phyloP scores from a whole-genome alignment of 2,888 invertebrate species.

The Scaptomyza caliginosa region DNA sequence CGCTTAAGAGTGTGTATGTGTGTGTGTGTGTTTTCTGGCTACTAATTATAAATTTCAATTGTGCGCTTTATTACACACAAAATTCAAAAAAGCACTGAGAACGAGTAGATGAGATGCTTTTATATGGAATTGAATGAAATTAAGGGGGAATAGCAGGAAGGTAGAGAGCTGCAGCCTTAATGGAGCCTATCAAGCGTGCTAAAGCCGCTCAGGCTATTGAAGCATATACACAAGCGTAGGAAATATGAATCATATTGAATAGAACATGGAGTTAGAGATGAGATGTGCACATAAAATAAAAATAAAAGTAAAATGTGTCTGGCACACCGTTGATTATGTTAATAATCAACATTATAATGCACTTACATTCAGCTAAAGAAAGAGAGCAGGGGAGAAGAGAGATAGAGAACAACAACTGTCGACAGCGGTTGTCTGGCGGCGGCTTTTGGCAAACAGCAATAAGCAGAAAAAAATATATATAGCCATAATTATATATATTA shows the following conservation, averaged over 20 bases:
- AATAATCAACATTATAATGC: slow-evolving; percentile 76
- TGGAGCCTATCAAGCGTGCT: slow-evolving; percentile 63
- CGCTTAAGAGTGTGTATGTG: not conserved
- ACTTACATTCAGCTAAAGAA: slow-evolving; percentile 22
- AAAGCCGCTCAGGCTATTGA: slow-evolving; percentile 71
- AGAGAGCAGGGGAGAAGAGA: not conserved
- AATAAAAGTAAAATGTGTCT: slow-evolving; percentile 9
- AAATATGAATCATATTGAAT: slow-evolving; percentile 60
- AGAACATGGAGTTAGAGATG: slow-evolving; percentile 19
- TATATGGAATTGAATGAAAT: slow-evolving; percentile 1
- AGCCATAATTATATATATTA: not conserved
- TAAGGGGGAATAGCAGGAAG: not conserved
- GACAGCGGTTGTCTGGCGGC: slow-evolving; percentile 10
- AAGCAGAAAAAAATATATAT: not conserved
- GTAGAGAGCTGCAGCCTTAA: slow-evolving; percentile 20
- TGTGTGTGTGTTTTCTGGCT: slow-evolving; percentile 44
- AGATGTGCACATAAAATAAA: slow-evolving; percentile 11
- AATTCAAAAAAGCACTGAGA: slow-evolving; percentile 24
- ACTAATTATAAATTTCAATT: slow-evolving; percentile 79
- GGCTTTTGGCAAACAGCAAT: slow-evolving; percentile 15
- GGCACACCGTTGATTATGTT: slow-evolving; percentile 56
- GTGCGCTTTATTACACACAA: slow-evolving; percentile 70
- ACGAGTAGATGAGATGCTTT: not conserved
- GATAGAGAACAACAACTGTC: not conserved
- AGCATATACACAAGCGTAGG: slow-evolving; percentile 44